A percentile compares a stretch with the other conserved stretches of the same genome.
phyloP scores from a whole-genome alignment of 2,113 vertebrate species.

The Eretmochelys imbricata region DNA sequence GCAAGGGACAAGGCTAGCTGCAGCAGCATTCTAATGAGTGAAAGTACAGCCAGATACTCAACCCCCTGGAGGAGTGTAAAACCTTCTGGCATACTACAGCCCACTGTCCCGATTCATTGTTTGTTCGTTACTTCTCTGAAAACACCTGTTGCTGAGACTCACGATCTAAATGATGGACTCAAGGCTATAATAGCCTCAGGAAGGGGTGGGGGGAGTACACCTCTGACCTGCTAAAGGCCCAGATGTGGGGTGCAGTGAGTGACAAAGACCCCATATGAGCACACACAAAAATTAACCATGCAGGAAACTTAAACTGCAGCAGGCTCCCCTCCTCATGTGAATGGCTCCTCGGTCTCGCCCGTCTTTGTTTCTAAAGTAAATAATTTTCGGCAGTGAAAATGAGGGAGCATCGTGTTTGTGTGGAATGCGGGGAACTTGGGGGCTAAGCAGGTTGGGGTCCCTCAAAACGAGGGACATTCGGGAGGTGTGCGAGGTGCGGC shows the following conservation, averaged over 20 bases:
- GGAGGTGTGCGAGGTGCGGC: not conserved
- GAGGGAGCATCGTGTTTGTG: not conserved
- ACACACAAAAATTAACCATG: not conserved
- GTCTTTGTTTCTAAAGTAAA: not conserved
- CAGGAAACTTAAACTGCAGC: not conserved
- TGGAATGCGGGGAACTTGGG: not conserved
- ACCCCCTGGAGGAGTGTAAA: not conserved
- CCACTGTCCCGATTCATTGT: not conserved
- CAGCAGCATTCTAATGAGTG: accelerated
- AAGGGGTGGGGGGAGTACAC: no score
- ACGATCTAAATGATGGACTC: not conserved
- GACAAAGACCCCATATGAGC: not conserved
- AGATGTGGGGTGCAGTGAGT: not conserved
- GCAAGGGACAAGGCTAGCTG: accelerated
- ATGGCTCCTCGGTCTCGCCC: not conserved
- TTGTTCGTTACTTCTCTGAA: not conserved
- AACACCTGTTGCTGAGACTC: not conserved
- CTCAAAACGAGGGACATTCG: not conserved
- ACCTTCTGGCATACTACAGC: not conserved
- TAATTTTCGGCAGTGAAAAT: not conserved
- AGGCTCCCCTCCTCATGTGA: not conserved
- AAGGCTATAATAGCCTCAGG: not conserved
- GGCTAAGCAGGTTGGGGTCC: no score
- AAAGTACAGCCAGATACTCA: not conserved
- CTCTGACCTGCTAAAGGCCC: not conserved